These are phyloP conservation scores for Trichomalopsis sarcophagae DNA, from an alignment of 1,140 invertebrate species.

Conservation along the genomic window DNA sequence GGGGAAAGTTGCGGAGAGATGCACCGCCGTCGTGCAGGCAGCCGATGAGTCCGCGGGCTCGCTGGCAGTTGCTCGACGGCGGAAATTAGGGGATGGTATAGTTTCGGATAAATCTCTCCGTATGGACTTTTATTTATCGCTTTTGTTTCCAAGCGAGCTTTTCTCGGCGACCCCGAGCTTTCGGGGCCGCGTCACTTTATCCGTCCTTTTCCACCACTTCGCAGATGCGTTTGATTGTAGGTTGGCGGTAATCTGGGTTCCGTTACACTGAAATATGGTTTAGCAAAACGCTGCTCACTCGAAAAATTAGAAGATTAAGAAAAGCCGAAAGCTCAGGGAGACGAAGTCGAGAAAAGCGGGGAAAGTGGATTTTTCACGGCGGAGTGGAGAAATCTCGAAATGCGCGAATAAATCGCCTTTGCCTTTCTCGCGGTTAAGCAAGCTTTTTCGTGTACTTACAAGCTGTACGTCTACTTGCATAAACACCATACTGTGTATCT, in stretches of 20 bases:
- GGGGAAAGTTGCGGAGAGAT: neutral
- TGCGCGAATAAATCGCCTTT: slow-evolving; percentile 15
- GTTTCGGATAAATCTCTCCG: neutral
- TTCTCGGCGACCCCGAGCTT: neutral
- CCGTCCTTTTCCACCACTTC: neutral
- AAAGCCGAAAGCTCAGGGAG: neutral
- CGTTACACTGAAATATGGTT: no score
- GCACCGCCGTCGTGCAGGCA: neutral
- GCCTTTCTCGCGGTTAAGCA: neutral
- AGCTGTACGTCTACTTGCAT: neutral
- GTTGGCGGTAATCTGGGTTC: neutral
- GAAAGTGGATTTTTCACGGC: no score
- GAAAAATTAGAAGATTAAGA: neutral
- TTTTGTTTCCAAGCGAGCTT: neutral
- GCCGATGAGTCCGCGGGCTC: neutral
- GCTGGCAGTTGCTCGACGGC: neutral
- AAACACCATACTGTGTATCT: neutral
- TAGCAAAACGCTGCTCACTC: no score
- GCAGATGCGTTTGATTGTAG: neutral
- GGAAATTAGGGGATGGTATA: neutral
- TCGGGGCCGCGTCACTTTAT: neutral
- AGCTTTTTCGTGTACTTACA: slow-evolving; percentile 15
- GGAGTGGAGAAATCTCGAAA: neutral
- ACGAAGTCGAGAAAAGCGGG: no score
- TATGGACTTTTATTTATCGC: neutral